These are phyloP conservation scores for Hemicrepidius hirtus DNA, from an alignment of 2,888 invertebrate genomes.

Conservation along the genomic window DNA sequence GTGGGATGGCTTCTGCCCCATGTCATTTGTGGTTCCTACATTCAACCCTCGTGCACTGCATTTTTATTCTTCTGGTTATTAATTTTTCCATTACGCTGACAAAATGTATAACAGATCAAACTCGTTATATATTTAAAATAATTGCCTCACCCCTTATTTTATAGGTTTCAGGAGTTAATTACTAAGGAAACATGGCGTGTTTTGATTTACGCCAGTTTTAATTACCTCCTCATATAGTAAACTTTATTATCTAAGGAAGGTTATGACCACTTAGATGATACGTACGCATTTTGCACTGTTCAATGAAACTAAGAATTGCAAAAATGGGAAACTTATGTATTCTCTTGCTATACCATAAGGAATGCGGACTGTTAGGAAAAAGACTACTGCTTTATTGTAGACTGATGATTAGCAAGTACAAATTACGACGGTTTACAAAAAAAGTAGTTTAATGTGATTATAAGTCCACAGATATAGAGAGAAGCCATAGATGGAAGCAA, in stretches of 20 bases:
- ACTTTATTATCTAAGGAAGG: neutral
- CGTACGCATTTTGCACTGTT: slow-evolving; percentile 1
- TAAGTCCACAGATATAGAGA: slow-evolving; percentile 40
- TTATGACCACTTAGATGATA: neutral
- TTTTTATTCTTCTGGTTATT: neutral
- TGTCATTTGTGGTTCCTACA: slow-evolving; percentile 54
- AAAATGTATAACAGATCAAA: neutral
- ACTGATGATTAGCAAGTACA: slow-evolving; percentile 46
- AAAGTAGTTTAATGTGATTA: slow-evolving; percentile 44
- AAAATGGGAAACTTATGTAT: slow-evolving; percentile 12
- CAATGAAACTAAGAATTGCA: neutral
- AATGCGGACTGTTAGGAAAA: slow-evolving; percentile 27
- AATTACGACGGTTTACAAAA: slow-evolving; percentile 39
- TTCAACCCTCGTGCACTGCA: slow-evolving; percentile 27
- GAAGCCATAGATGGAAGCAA: slow-evolving; percentile 44
- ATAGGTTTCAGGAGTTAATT: too few relatives aligned
- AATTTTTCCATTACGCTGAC: neutral
- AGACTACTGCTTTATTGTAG: slow-evolving; percentile 37
- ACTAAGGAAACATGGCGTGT: too few relatives aligned
- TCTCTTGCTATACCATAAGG: slow-evolving; percentile 1
- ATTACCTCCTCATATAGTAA: slow-evolving; percentile 3
- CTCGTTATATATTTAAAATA: too few relatives aligned
- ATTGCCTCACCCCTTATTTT: too few relatives aligned
- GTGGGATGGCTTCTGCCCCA: slow-evolving; percentile 76
- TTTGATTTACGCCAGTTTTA: slow-evolving; percentile 39